These are phyloP conservation scores for Diplodus puntazzo DNA, from an alignment of 2,797 vertebrate genomes.

Conservation along the genomic window DNA sequence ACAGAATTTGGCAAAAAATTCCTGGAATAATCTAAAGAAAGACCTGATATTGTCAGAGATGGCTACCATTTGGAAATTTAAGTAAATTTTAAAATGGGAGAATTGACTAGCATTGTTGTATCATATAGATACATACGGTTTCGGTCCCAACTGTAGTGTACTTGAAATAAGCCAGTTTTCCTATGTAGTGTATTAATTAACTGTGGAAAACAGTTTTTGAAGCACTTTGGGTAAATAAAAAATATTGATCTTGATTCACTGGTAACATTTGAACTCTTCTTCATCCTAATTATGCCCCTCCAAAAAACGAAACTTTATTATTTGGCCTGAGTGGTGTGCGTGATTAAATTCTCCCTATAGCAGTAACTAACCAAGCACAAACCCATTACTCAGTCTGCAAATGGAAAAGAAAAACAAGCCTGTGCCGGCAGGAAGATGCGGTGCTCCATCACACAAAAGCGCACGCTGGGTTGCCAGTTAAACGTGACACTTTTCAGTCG, in stretches of 20 bases:
- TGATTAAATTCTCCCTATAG: conserved; percentile 4
- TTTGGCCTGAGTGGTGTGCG: neutral
- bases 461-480: neutral
- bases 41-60: too few species aligned
- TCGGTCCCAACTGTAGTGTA: neutral
- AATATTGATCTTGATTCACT: neutral
- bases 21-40: too few species aligned
- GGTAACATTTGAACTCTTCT: neutral
- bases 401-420: neutral
- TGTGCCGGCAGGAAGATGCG: neutral
- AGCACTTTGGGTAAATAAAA: neutral
- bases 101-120: too few species aligned
- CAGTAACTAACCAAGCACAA: conserved; percentile 1
- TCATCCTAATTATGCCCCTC: conserved; percentile 4
- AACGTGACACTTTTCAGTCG: conserved; percentile 1
- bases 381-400: conserved; percentile 7
- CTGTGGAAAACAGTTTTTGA: neutral
- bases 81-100: too few species aligned
- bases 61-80: too few species aligned
- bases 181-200: neutral
- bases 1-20: too few species aligned
- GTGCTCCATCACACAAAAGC: conserved; percentile 12
- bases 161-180: neutral
- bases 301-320: neutral
- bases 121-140: neutral